phyloP scores from a whole-genome alignment of 2,113 vertebrate genomes.

The Labrus mixtus region DNA sequence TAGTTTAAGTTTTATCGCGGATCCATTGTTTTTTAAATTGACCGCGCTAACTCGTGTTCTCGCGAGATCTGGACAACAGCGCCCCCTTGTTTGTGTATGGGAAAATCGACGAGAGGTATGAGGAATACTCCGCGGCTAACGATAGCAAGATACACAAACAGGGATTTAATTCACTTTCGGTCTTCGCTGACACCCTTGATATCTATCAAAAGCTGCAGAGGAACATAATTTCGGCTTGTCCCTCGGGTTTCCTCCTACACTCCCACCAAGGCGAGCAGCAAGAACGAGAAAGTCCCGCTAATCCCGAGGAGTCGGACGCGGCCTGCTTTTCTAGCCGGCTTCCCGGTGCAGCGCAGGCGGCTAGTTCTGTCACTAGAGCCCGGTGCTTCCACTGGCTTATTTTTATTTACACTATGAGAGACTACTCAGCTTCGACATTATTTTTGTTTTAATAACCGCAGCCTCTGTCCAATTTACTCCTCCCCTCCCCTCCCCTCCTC shows the following conservation, averaged over 20 bases:
- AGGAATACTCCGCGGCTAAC: slow-evolving; percentile 72
- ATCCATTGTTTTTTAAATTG: slow-evolving; percentile 19
- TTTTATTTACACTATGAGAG: slow-evolving; percentile 6
- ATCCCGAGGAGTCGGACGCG: slow-evolving; percentile 70
- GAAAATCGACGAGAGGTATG: slow-evolving; percentile 71
- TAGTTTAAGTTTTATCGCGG: no score
- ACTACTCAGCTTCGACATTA: neutral
- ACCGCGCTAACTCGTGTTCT: slow-evolving; percentile 54
- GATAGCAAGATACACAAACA: slow-evolving; percentile 78
- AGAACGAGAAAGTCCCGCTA: slow-evolving; percentile 48
- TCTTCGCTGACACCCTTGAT: slow-evolving; percentile 1
- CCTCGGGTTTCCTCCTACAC: neutral
- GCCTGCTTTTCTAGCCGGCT: slow-evolving; percentile 81
- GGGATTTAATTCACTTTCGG: slow-evolving; percentile 63
- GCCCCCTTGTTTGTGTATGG: slow-evolving; percentile 76
- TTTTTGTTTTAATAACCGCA: neutral
- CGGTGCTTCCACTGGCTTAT: slow-evolving; percentile 54
- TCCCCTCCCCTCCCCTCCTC: no score
- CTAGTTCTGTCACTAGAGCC: slow-evolving; percentile 53
- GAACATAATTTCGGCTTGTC: neutral
- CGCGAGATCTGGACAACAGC: slow-evolving; percentile 81
- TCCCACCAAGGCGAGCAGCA: slow-evolving; percentile 22
- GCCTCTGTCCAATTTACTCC: neutral
- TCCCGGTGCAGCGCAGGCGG: slow-evolving; percentile 67
- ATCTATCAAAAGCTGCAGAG: slow-evolving; percentile 9